These are phyloP conservation scores for Drosophila watanabei DNA, from an alignment of 1,140 invertebrate species.

Conservation along the genomic window DNA sequence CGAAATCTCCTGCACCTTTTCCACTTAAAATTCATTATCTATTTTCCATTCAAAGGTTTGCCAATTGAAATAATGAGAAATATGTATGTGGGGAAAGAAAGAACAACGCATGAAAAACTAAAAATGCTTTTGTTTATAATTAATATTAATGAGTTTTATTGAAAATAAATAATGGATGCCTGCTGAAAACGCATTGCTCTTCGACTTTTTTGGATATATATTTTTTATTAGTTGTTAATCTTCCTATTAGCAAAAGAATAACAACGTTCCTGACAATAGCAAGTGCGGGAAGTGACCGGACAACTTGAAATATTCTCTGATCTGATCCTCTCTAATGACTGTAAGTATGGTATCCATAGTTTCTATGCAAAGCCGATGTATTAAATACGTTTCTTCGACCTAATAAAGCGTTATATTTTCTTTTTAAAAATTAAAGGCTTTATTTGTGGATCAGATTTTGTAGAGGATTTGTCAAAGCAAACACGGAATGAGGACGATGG, in stretches of 20 bases:
- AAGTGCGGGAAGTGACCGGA: background rate
- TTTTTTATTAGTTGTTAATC: too few species aligned
- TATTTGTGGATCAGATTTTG: too few species aligned
- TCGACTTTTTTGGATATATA: background rate
- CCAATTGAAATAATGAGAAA: conserved; percentile 29
- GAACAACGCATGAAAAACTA: conserved; percentile 5
- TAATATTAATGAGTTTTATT: conserved; percentile 37
- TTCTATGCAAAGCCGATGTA: background rate
- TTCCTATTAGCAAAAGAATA: background rate
- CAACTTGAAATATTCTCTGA: background rate
- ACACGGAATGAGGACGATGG: too few species aligned
- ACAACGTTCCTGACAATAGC: too few species aligned
- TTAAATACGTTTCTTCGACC: background rate
- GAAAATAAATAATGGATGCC: conserved; percentile 45
- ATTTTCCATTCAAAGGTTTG: conserved; percentile 40
- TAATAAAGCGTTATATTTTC: background rate
- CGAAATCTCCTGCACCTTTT: conserved; percentile 36
- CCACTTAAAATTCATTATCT: conserved; percentile 31
- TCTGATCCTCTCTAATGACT: background rate
- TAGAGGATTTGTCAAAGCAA: too few species aligned
- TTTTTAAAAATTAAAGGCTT: too few species aligned
- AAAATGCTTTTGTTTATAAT: conserved; percentile 33
- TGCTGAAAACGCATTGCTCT: conserved; percentile 18
- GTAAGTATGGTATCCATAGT: background rate
- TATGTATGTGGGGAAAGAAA: conserved; percentile 1